phyloP scores from a whole-genome alignment of 2,888 invertebrate genomes.

The Scrobipalpa costella region DNA sequence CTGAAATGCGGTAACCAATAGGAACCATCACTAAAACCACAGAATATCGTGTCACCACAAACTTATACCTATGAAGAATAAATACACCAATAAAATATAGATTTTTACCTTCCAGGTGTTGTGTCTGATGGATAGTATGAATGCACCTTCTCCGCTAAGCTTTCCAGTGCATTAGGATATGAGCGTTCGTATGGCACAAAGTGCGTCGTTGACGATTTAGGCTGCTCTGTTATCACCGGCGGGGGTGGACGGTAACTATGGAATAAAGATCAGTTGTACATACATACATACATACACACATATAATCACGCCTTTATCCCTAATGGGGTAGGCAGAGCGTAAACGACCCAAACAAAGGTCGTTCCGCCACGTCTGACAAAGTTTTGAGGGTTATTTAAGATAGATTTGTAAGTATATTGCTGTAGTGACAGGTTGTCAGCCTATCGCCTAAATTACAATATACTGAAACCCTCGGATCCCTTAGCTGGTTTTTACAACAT shows the following conservation, averaged over 20 bases:
- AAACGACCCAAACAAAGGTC: too few species aligned
- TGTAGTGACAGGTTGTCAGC: too few species aligned
- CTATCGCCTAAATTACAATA: too few species aligned
- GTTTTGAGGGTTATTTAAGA: too few species aligned
- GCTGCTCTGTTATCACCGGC: constrained; percentile 94
- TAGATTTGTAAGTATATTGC: too few species aligned
- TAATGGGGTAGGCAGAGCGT: too few species aligned
- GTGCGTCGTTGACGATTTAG: constrained; percentile 88
- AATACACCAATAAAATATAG: constrained; percentile 19
- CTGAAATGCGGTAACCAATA: constrained; percentile 44
- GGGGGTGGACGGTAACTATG: constrained; percentile 89
- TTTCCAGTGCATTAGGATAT: constrained; percentile 93
- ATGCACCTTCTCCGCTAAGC: constrained; percentile 95
- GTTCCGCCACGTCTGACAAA: too few species aligned
- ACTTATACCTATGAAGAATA: constrained; percentile 41
- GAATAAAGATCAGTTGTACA: neutral
- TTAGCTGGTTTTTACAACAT: too few species aligned
- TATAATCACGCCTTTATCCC: too few species aligned
- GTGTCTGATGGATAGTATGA: constrained; percentile 85
- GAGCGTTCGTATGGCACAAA: constrained; percentile 94
- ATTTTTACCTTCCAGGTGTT: constrained; percentile 53
- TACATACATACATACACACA: neutral
- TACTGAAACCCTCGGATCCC: too few species aligned
- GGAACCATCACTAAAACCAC: constrained; percentile 37
- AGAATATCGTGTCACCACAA: constrained; percentile 42